Evolutionary conservation across 2,797 vertebrate genomes (phyloP), one percentile per base, ranked within the genome.

Genomic region (Uromys caudimaculatus): DNA sequence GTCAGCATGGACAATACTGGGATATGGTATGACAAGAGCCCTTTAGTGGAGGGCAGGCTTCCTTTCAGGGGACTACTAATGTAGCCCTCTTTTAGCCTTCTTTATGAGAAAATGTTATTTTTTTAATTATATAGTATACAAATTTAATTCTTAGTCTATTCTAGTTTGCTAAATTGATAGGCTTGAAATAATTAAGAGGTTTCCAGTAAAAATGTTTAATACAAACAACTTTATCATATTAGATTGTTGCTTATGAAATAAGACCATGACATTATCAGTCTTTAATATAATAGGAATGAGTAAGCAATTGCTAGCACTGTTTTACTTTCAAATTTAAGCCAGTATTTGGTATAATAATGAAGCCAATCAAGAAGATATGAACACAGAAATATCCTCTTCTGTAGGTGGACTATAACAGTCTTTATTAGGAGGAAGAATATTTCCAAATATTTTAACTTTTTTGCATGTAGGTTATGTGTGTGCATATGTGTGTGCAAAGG

Each of bases 131-230:
- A 90, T 50, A 71, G 75, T 81, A 75, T 1, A 54, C 81, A 52
- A 69, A 83, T 92, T 58, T n/a, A 90, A 50, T 73, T 16, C 29
- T 77, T 93, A 94, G 69, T 14, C n/a, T 91, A 23, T 75, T 90
- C 27, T 94, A n/a, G 23, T 92, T 58, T 64, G 60, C 12, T 93
- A 93, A 93, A 77, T 67, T 64, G 29, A 38, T 87, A 89, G 52
- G 32, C 67, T 76, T 62, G 50, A 78, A 93, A 85, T 77, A 86
- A 69, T 79, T 58, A 50, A 95, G 9, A 82, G 73, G 3, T 50
- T 94, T 71, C 87, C 21, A 93, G 47, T 92, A 84, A 91, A 77
- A 95, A 27, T 67, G 83, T 21, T 78, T 92, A 94, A 78, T 23
- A 67, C 79, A 35, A 64, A 4, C 41, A 88, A 58, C 41, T 81